Evolutionary conservation across 2,113 vertebrate genomes (phyloP).

Genomic region (Plestiodon gilberti): DNA sequence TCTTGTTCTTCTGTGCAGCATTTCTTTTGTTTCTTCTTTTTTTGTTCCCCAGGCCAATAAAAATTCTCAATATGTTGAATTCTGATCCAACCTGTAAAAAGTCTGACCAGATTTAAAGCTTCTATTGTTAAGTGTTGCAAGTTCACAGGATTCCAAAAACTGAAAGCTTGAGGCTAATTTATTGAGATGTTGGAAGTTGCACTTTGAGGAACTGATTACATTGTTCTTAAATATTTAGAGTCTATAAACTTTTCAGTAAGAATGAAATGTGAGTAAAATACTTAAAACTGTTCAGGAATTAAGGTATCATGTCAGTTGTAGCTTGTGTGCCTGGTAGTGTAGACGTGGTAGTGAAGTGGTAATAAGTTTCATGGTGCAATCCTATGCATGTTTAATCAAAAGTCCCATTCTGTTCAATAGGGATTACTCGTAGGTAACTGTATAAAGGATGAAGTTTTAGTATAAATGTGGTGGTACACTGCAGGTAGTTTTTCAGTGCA

Average conservation of each 20-base stretch:
- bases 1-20: not conserved
- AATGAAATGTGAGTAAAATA: not conserved
- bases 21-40: not conserved
- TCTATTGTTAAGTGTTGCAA: not conserved
- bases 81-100: too few relatives aligned
- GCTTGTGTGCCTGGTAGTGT: not conserved
- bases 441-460: too few relatives aligned
- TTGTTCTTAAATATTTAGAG: too few relatives aligned
- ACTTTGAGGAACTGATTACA: not conserved
- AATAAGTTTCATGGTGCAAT: too few relatives aligned
- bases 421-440: too few relatives aligned
- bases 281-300: not conserved
- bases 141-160: not conserved
- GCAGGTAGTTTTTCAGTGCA: too few relatives aligned
- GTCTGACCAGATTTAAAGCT: not conserved
- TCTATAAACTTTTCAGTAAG: not conserved
- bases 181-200: not conserved
- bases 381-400: too few relatives aligned
- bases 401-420: too few relatives aligned
- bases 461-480: not conserved
- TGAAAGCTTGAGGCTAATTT: not conserved
- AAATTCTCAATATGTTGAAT: not conserved
- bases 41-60: not conserved
- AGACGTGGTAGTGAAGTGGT: too few relatives aligned
- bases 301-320: not conserved